Conservation (phyloP, 2,797 vertebrate genomes). For the Sebastolobus alascanus region DNA sequence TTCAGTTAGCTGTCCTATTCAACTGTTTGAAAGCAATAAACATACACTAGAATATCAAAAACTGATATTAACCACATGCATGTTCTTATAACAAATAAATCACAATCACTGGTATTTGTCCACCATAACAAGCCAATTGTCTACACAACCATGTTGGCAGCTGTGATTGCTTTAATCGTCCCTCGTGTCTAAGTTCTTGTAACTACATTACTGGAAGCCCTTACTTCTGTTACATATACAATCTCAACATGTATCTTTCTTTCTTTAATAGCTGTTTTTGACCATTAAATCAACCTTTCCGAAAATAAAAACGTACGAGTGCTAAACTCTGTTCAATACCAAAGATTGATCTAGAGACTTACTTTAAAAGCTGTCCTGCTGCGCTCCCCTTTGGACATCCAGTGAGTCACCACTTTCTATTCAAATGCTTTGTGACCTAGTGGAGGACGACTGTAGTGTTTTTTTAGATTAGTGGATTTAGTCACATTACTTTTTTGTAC, state of each 20-base stretch:
- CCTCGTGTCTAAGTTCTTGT: not conserved
- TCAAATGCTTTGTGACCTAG: not conserved
- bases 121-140: not conserved
- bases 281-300: not conserved
- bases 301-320: not conserved
- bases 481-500: not conserved
- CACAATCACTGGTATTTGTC: not conserved
- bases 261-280: not conserved
- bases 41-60: not conserved
- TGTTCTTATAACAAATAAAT: not conserved
- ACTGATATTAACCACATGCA: not conserved
- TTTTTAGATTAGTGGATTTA: not conserved
- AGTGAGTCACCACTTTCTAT: conserved; percentile 29
- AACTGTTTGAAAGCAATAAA: not conserved
- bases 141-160: not conserved
- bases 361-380: conserved; percentile 46
- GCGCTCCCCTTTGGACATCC: conserved; percentile 9
- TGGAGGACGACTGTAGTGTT: not conserved
- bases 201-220: not conserved
- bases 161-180: not conserved
- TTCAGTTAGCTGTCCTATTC: not conserved
- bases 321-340: not conserved
- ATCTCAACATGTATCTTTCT: not conserved
- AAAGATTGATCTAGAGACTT: conserved; percentile 24
- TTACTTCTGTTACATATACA: not conserved